phyloP scores from a whole-genome alignment of 1,140 invertebrate species.

The Zelostemma sp. region DNA sequence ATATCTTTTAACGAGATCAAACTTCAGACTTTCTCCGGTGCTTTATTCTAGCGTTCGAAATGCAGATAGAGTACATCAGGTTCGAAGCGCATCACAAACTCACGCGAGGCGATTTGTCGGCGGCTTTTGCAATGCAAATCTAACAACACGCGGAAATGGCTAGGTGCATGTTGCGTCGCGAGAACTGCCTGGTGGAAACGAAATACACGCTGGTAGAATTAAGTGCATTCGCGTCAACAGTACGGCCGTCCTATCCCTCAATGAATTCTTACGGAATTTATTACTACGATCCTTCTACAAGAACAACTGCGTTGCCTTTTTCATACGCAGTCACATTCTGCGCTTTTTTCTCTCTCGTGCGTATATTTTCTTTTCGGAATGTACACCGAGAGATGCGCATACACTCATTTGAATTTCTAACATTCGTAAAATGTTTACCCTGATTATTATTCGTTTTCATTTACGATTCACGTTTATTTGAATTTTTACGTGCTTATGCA shows the following conservation, averaged over 20 bases:
- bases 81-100: constrained; percentile 32
- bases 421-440: no score
- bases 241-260: neutral
- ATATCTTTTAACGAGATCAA: no score
- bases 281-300: neutral
- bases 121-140: constrained; percentile 65
- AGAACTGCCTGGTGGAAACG: constrained; percentile 27
- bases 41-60: constrained; percentile 25
- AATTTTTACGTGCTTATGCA: no score
- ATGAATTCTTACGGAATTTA: constrained; percentile 2
- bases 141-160: constrained; percentile 40
- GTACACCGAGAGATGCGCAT: no score
- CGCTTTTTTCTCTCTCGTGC: neutral
- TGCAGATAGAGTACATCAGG: constrained; percentile 40
- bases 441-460: no score
- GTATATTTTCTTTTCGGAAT: neutral
- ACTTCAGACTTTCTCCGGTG: no score
- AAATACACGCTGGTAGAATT: constrained; percentile 39
- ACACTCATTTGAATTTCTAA: no score
- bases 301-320: neutral
- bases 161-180: constrained; percentile 38
- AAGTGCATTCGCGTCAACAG: constrained; percentile 30
- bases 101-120: constrained; percentile 32
- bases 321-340: neutral
- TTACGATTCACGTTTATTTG: no score